Conservation (phyloP, 2,113 vertebrate species). For the Alethe castanea region DNA sequence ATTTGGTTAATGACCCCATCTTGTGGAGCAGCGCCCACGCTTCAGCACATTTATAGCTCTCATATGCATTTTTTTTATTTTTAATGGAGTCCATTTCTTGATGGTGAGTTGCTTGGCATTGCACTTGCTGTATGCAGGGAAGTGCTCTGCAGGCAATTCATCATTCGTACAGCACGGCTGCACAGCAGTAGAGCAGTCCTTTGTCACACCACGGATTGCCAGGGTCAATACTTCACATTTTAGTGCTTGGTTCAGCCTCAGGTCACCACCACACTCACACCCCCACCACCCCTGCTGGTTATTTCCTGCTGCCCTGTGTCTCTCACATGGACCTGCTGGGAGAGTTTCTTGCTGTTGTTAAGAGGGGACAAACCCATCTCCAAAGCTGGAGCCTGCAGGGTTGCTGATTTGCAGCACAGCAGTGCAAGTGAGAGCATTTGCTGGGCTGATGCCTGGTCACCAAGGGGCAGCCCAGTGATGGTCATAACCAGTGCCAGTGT, state of each 20-base stretch:
- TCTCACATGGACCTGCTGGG: neutral
- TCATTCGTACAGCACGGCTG: accelerated
- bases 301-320: accelerated
- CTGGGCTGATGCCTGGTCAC: neutral
- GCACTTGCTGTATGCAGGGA: neutral
- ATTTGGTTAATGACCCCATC: conserved; percentile 10
- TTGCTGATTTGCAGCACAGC: accelerated
- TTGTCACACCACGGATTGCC: neutral
- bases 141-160: neutral
- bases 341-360: neutral
- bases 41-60: neutral
- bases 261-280: neutral
- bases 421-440: accelerated
- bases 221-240: neutral
- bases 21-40: neutral
- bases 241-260: neutral
- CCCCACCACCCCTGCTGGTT: accelerated
- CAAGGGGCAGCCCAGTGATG: accelerated
- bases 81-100: neutral
- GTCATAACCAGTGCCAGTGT: accelerated
- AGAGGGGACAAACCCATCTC: neutral
- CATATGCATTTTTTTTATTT: neutral
- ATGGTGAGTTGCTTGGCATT: neutral
- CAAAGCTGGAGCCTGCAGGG: neutral
- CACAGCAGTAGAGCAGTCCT: neutral